Evolutionary conservation across 2,113 vertebrate genomes (phyloP), one percentile per base, ranked within the genome.

Genomic region (Platanista minor): DNA sequence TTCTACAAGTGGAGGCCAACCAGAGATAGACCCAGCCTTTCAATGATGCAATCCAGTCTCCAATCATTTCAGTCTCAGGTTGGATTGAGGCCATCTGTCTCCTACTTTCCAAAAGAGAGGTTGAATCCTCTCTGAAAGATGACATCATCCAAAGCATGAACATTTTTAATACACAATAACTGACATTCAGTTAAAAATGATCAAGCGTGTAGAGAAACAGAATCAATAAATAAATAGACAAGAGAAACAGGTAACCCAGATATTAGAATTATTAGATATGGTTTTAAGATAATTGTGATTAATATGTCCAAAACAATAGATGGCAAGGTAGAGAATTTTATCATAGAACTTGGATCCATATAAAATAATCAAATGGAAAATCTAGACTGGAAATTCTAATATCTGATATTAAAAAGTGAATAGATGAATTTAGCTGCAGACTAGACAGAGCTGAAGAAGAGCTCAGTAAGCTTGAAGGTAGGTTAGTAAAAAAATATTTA

Each of bases 211-310:
- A 82, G 61, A 78, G 20, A 71, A 95, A 75, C 3, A 85, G 62
- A 31, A 77, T 77, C 25, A 20, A 62, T 72, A 41, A 93, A 27
- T 74, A 90, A 83, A 39, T 7, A 74, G 43, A 64, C 15, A 33
- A 69, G 59, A 85, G 31, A 93, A 88, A 67, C 18, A 41, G 43
- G 11, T 92, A 46, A 87, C 31, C 2, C 17, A 71, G 15, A 62
- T 81, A 77, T 36, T 75, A 14, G 69, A 64, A 92, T 78, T 20
- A n/a, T 67, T 92, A 81, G 29, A 64, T 87, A n/a, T 46, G 15
- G 20, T 95, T 96, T 92, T 33, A 71, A 93, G 90, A 85, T 77
- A 64, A 43, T 41, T 77, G 14, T 85, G 36, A 74, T 59, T 84
- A 52, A 43, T 87, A 36, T 43, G 23, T 36, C 83, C 27, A 90